These are phyloP conservation scores for Caradrina clavipalpis DNA, from an alignment of 2,888 invertebrate genomes.

Conservation along the genomic window DNA sequence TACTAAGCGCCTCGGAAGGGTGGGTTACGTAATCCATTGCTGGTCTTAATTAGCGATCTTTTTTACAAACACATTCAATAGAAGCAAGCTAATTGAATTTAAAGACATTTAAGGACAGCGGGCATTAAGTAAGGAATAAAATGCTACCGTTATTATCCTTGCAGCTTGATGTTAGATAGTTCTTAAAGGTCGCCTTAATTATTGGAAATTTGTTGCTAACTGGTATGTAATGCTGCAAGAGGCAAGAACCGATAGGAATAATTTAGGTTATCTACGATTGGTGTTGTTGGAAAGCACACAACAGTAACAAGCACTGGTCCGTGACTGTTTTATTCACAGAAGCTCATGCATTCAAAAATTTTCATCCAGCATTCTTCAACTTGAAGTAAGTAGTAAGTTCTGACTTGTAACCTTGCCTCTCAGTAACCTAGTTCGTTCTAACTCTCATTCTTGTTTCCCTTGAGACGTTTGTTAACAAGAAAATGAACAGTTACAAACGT, in stretches of 20 bases:
- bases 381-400: constrained; percentile 22
- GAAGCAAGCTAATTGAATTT: constrained; percentile 35
- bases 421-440: constrained; percentile 9
- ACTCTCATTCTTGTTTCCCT: constrained; percentile 23
- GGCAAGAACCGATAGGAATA: constrained; percentile 12
- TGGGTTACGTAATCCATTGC: constrained; percentile 58
- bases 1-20: constrained; percentile 64
- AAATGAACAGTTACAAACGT: constrained; percentile 35
- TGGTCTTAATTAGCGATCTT: constrained; percentile 50
- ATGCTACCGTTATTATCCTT: constrained; percentile 26
- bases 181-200: constrained; percentile 11
- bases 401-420: constrained; percentile 6
- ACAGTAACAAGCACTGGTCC: constrained; percentile 23
- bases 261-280: constrained; percentile 16
- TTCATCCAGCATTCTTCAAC: constrained; percentile 17
- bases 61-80: constrained; percentile 33
- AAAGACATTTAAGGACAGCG: constrained; percentile 32
- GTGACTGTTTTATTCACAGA: constrained; percentile 26
- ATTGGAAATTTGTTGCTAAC: constrained; percentile 6
- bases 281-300: constrained; percentile 31
- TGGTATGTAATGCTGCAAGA: background rate
- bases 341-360: constrained; percentile 16
- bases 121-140: constrained; percentile 16
- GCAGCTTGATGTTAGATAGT: constrained; percentile 32
- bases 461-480: constrained; percentile 23